These are phyloP conservation scores for Campoplex capitator DNA, from an alignment of 2,888 invertebrate genomes.

Conservation along the genomic window DNA sequence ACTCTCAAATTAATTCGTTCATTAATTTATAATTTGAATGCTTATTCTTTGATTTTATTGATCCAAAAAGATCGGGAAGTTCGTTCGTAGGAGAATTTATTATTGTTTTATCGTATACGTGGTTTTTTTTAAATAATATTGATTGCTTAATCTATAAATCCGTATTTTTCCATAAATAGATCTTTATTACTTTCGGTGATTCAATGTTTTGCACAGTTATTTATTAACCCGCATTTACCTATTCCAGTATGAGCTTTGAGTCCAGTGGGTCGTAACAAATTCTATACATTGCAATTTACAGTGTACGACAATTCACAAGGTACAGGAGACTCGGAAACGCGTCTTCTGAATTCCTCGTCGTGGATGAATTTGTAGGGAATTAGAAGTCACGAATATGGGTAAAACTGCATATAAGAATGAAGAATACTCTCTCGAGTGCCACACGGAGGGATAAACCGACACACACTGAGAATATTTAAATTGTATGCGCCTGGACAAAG, in stretches of 20 bases:
- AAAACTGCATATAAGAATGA: conserved; percentile 25
- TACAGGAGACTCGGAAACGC: conserved; percentile 45
- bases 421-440: conserved; percentile 1
- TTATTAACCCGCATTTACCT: neutral
- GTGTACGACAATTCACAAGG: neutral
- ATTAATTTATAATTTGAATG: too few relatives aligned
- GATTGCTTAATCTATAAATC: neutral
- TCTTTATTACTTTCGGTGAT: neutral
- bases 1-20: too few relatives aligned
- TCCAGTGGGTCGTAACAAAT: neutral
- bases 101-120: neutral
- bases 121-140: neutral
- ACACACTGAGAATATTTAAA: conserved; percentile 2
- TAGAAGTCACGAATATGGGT: conserved; percentile 31
- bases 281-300: neutral
- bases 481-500: neutral
- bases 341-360: conserved; percentile 73
- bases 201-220: neutral
- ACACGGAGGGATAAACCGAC: conserved; percentile 17
- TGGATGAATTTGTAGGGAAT: conserved; percentile 73
- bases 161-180: neutral
- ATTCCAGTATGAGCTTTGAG: neutral
- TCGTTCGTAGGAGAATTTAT: neutral
- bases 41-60: too few relatives aligned
- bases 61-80: neutral